phyloP scores from a whole-genome alignment of 2,797 vertebrate genomes.

The Poecilia velifera region DNA sequence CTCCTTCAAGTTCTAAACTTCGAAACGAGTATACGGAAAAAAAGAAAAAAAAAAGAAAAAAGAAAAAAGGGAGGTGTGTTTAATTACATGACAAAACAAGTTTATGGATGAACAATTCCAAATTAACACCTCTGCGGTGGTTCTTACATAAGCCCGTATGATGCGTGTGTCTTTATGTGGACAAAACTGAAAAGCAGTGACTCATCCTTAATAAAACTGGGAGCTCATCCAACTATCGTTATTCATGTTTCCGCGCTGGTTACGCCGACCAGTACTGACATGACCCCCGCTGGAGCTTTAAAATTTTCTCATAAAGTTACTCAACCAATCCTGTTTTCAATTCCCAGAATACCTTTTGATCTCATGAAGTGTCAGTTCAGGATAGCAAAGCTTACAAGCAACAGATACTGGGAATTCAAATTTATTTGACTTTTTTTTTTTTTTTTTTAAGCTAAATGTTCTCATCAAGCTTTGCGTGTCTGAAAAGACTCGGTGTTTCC shows the following conservation, averaged over 20 bases:
- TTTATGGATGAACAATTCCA: not conserved
- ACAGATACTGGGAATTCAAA: constrained; percentile 5
- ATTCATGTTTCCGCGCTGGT: constrained; percentile 51
- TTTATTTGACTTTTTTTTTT: not conserved
- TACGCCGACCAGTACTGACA: constrained; percentile 55
- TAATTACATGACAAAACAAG: constrained; percentile 66
- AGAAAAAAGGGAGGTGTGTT: constrained; percentile 86
- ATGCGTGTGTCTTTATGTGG: constrained; percentile 67
- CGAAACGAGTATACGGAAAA: constrained; percentile 91
- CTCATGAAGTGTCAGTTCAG: constrained; percentile 15
- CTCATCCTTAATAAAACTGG: constrained; percentile 56
- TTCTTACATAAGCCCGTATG: constrained; percentile 36
- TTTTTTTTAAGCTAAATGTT: not conserved
- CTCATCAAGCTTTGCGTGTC: not conserved
- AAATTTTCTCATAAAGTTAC: constrained; percentile 38
- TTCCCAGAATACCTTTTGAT: constrained; percentile 50
- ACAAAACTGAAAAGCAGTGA: constrained; percentile 62
- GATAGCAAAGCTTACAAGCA: constrained; percentile 14
- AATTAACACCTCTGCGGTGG: constrained; percentile 3
- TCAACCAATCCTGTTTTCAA: constrained; percentile 42
- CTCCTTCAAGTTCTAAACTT: constrained; percentile 76
- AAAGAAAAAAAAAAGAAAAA: constrained; percentile 55
- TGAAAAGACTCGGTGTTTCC: not conserved
- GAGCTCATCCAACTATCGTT: constrained; percentile 59
- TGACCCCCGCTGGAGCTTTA: constrained; percentile 50